These are phyloP conservation scores for Macrobrachium nipponense DNA, from an alignment of 1,140 invertebrate genomes.

Conservation along the genomic window DNA sequence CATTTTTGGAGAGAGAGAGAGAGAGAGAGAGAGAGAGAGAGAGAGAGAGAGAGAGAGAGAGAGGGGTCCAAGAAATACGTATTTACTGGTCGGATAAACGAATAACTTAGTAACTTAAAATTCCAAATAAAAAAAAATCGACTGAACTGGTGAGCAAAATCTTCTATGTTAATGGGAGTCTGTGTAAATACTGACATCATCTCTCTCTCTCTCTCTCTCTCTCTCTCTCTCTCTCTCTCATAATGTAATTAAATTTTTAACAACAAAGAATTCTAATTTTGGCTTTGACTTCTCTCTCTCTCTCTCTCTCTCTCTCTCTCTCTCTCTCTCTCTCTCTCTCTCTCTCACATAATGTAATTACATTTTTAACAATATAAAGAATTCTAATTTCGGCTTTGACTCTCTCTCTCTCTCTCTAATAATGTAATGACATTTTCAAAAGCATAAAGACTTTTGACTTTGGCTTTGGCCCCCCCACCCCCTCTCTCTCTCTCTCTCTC, in stretches of 20 bases:
- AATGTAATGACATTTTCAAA: no score
- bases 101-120: no score
- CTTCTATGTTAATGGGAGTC: background rate
- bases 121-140: background rate
- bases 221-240: constrained; percentile 6
- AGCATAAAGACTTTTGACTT: no score
- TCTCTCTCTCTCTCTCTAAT: background rate
- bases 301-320: background rate
- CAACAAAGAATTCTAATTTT: no score
- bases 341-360: no score
- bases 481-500: background rate
- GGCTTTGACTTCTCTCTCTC: background rate
- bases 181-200: background rate
- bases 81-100: no score
- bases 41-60: background rate
- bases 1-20: no score
- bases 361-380: no score
- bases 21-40: background rate
- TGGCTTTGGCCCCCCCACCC: no score
- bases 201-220: constrained; percentile 16
- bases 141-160: background rate
- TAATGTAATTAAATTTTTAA: no score
- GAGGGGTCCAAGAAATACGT: background rate
- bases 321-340: constrained; percentile 11
- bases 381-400: no score